Conservation (phyloP, 1,140 invertebrate species). For the Thaumatotibia leucotreta region DNA sequence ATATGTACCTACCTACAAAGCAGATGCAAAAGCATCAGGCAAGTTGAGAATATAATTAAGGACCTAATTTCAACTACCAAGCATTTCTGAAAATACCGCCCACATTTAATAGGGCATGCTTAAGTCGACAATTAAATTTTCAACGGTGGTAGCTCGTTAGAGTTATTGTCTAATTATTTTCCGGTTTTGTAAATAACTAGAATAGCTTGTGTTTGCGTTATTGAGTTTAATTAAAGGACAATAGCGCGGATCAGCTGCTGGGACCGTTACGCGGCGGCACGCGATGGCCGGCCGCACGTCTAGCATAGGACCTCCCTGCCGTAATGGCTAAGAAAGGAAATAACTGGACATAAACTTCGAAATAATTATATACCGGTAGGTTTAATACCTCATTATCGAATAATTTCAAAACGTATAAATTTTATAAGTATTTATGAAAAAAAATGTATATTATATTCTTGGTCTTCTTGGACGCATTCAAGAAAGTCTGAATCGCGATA, state of each 20-base stretch:
- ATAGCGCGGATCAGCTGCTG: constrained; percentile 55
- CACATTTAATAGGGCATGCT: neutral
- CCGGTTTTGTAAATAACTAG: constrained; percentile 22
- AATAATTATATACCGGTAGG: neutral
- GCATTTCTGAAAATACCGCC: neutral
- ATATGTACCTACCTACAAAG: too few species aligned
- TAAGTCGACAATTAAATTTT: constrained; percentile 14
- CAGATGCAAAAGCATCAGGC: neutral
- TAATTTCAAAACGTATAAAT: neutral
- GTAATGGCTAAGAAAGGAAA: neutral
- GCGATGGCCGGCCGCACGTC: constrained; percentile 31
- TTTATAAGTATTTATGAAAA: neutral
- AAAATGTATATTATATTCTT: neutral
- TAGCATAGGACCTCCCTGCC: neutral
- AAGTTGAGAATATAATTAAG: neutral
- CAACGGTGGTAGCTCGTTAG: constrained; percentile 1
- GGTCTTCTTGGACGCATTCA: too few species aligned
- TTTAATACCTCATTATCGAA: neutral
- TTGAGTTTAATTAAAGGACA: constrained; percentile 55
- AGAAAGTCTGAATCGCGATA: too few species aligned
- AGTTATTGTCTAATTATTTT: constrained; percentile 17
- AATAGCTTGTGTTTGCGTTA: constrained; percentile 27
- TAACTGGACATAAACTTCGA: neutral
- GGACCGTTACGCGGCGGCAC: constrained; percentile 52
- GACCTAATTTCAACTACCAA: neutral